Base-by-base conservation (phyloP, 2,888 invertebrate genomes). In the Drosophila longiperda region DNA sequence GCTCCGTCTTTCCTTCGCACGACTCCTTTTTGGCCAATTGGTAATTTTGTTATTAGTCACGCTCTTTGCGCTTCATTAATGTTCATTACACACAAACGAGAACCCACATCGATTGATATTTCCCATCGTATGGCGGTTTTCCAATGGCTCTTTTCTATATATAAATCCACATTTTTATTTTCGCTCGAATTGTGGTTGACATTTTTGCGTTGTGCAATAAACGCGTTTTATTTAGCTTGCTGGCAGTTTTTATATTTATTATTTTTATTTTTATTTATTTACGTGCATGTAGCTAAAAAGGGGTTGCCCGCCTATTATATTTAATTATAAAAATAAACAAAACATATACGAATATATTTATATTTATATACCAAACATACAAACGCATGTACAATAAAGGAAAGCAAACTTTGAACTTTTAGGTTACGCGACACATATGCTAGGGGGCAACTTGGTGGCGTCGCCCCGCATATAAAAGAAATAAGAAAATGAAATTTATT, bases 31-130 rank as follows among this genome's bases (percentile, higher is more conserved):
- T 89, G 85, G 83, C 88, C 88, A 86, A 87, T 87, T 89, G 89
- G 87, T 83, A 87, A 87, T 89, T 87, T 87, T 82, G 86, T 78
- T 87, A 87, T 87, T 87, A 87, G 87, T 89, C 90, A 89, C 87
- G 87, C 87, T 89, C 86, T 87, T 89, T 87, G 87, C 87, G 87
- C 88, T 87, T 89, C 87, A 89, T 87, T 87, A 87, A 87, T 89
- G 87, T 87, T 89, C 90, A 87, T 87, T 89, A 88, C 90, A 89
- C 87, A 89, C 83, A 87, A 87, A 87, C 85, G 86, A 81, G 86
- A 81, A 87, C 86, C 86, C 86, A 89, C 89, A 87, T 85, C 86
- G 86, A 89, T 87, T 89, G 86, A 89, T 89, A 87, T 87, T 87
- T 70, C 82, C 64, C 82, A 62, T 70, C 85, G 79, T 71, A 71